Conservation (phyloP, 2,888 invertebrate species). For the Labia minor region DNA sequence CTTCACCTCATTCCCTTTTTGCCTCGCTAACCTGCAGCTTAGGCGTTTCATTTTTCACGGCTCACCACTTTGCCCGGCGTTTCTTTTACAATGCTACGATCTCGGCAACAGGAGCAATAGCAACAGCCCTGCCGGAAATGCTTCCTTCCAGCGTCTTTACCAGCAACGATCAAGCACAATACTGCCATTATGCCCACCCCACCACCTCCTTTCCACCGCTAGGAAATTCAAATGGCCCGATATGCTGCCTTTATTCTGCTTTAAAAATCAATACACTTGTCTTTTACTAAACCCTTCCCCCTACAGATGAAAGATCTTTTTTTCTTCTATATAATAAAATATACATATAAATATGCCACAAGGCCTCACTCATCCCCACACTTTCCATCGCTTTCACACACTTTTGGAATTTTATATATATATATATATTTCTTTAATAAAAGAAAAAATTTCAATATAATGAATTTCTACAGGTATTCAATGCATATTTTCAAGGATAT, state of each 20-base stretch:
- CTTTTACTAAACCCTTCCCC: background rate
- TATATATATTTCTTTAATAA: no score
- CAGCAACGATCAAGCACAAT: conserved; percentile 1
- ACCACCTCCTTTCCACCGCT: no score
- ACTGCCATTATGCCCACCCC: background rate
- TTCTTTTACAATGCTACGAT: conserved; percentile 7
- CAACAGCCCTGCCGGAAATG: conserved; percentile 13
- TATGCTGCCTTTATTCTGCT: conserved; percentile 5
- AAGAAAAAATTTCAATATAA: no score
- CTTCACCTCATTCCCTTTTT: no score
- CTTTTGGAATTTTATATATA: no score
- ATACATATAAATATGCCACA: conserved; percentile 3
- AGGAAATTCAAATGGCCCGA: conserved; percentile 5
- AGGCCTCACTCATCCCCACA: no score
- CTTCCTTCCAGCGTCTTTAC: conserved; percentile 13
- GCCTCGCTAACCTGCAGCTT: no score
- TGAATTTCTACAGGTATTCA: no score
- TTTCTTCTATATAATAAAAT: background rate
- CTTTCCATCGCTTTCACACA: no score
- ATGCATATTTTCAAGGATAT: no score
- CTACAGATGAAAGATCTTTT: background rate
- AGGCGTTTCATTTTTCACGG: background rate
- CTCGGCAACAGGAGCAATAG: background rate
- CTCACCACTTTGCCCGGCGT: conserved; percentile 13
- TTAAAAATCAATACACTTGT: conserved; percentile 13